These are phyloP conservation scores for Lutjanus argentimaculatus DNA, from an alignment of 2,797 vertebrate species.

Conservation along the genomic window DNA sequence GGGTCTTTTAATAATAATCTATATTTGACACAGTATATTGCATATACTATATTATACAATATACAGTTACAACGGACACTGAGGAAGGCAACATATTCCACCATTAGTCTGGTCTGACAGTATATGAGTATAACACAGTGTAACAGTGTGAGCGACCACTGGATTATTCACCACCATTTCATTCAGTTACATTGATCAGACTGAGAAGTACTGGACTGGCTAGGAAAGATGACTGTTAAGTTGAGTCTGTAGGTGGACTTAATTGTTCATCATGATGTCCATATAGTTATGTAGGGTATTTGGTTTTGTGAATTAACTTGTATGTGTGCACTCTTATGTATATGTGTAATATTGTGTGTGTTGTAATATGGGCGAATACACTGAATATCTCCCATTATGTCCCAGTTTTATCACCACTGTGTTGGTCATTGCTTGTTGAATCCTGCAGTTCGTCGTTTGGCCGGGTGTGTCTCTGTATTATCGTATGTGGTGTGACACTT, in stretches of 20 bases:
- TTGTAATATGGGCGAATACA: background rate
- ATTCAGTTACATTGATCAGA: slow-evolving; percentile 27
- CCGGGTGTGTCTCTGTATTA: slow-evolving; percentile 76
- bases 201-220: slow-evolving; percentile 1
- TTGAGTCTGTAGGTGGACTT: slow-evolving; percentile 24
- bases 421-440: slow-evolving; percentile 28
- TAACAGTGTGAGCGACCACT: slow-evolving; percentile 59
- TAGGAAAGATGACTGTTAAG: slow-evolving; percentile 5
- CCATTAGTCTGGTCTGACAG: slow-evolving; percentile 51
- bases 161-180: slow-evolving; percentile 18
- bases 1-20: slow-evolving; percentile 59
- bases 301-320: slow-evolving; percentile 26
- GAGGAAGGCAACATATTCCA: slow-evolving; percentile 70
- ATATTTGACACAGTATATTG: slow-evolving; percentile 60
- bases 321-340: background rate
- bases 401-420: slow-evolving; percentile 36
- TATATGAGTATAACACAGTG: slow-evolving; percentile 64
- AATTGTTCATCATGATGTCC: background rate
- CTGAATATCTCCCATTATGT: slow-evolving; percentile 38
- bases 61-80: slow-evolving; percentile 48
- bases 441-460: slow-evolving; percentile 58
- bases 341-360: background rate
- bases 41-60: slow-evolving; percentile 44
- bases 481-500: slow-evolving; percentile 60
- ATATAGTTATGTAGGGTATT: slow-evolving; percentile 19